Conservation (phyloP, 2,888 invertebrate species). For the Chesias legatella region DNA sequence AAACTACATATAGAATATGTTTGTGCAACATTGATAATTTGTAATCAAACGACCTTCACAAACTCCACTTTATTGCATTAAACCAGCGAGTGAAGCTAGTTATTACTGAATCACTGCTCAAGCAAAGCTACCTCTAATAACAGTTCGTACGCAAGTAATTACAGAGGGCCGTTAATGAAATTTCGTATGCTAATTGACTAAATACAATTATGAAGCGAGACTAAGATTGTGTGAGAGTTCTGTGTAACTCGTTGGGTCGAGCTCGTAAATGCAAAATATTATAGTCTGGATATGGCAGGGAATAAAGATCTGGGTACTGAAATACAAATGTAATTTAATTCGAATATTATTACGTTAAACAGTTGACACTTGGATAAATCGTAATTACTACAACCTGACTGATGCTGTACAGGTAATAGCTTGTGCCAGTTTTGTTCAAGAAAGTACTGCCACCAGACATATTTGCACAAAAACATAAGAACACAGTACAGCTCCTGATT, state of each 20-base stretch:
- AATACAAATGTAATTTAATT: not conserved
- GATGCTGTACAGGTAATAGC: too few relatives aligned
- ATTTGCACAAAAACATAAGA: too few relatives aligned
- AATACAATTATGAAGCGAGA: conserved; percentile 69
- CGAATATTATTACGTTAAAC: too few relatives aligned
- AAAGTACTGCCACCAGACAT: too few relatives aligned
- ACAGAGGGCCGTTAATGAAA: conserved; percentile 62
- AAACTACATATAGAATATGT: too few relatives aligned
- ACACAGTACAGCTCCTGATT: too few relatives aligned
- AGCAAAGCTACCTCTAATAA: conserved; percentile 41
- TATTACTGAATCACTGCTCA: conserved; percentile 37
- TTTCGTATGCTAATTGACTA: conserved; percentile 72
- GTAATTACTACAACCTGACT: too few relatives aligned
- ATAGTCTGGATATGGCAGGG: conserved; percentile 21
- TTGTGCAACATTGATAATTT: too few relatives aligned
- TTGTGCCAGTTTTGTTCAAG: too few relatives aligned
- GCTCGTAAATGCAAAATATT: conserved; percentile 16
- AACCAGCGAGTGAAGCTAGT: conserved; percentile 2
- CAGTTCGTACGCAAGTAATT: conserved; percentile 57
- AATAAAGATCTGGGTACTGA: not conserved
- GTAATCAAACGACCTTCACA: not conserved
- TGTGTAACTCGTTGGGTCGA: conserved; percentile 27
- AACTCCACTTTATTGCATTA: conserved; percentile 11
- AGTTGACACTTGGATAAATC: too few relatives aligned
- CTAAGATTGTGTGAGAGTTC: conserved; percentile 60